Base-by-base conservation (phyloP, 2,113 vertebrate species). In the Herpailurus yagouaroundi region DNA sequence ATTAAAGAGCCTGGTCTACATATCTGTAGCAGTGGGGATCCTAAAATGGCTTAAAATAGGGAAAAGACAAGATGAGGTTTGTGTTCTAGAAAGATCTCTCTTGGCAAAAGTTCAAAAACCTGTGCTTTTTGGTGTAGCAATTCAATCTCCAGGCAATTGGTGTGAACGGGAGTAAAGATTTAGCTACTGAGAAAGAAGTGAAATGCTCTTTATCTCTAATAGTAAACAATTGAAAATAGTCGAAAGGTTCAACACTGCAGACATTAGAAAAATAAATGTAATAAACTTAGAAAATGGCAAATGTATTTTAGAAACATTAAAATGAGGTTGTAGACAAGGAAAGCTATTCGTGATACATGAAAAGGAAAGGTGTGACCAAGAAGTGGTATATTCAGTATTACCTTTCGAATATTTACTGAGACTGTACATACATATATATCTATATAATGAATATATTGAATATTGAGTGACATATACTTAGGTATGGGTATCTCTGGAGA, bases 251-350 rank as follows among this genome's bases (percentile, higher is more conserved):
- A 86, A 74, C 13, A 76, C 27, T 50, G 27, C 14, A 80, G 48
- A 91, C 36, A n/a, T 88, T 76, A 85, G n/a, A 84, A 96, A 85
- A 96, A 83, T 36, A 50, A 76, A 95, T 60, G 69, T 80, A 64
- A 13, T 68, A 66, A 71, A 60, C 81, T 38, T 81, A 80, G 33
- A 52, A 91, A 71, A 90, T 68, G 64, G 15, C 91, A 63, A 74
- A 15, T 66, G 19, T 69, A 83, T 83, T 84, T 92, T 69, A 55
- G 68, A 92, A 85, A 71, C 31, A n/a, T 31, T 38, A 48, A 81
- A 93, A 92, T 55, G 55, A 91, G 83, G 45, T 83, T 63, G 3
- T 88, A 60, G 38, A 57, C 5, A 36, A 82, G 91, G 29, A 88
- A 93, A 89, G n/a, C 50, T 60, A 68, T 11, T 52, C 7, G 74